phyloP scores from a whole-genome alignment of 2,888 invertebrate genomes.

The Unio pictorum region DNA sequence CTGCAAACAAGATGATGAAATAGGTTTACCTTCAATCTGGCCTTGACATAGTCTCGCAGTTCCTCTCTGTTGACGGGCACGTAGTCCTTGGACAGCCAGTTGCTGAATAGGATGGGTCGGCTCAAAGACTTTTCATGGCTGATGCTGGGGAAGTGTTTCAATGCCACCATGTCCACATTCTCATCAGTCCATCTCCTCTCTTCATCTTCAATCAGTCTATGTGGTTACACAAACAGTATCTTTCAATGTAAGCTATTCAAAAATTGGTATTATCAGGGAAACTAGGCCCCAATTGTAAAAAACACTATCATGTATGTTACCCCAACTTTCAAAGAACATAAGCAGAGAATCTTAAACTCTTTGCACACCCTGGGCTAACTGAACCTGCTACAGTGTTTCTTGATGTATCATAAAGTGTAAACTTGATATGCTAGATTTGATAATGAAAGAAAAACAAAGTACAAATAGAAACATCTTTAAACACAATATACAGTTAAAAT shows the following conservation, averaged over 20 bases:
- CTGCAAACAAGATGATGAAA: neutral
- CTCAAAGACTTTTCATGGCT: conserved; percentile 88
- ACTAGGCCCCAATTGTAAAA: too few relatives aligned
- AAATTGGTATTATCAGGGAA: too few relatives aligned
- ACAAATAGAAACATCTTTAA: too few relatives aligned
- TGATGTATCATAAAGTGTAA: too few relatives aligned
- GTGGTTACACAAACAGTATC: neutral
- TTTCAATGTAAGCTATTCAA: neutral
- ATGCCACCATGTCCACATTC: conserved; percentile 84
- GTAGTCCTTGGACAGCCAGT: conserved; percentile 99
- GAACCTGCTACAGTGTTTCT: too few relatives aligned
- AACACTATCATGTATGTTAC: too few relatives aligned
- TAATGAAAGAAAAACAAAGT: too few relatives aligned
- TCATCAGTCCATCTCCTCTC: conserved; percentile 99
- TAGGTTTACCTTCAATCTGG: conserved; percentile 85
- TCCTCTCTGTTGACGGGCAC: conserved; percentile 96
- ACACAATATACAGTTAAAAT: too few relatives aligned
- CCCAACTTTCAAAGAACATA: too few relatives aligned
- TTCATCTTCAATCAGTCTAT: conserved; percentile 88
- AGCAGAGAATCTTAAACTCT: too few relatives aligned
- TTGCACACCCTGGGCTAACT: too few relatives aligned
- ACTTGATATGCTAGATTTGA: too few relatives aligned
- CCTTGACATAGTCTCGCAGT: conserved; percentile 95
- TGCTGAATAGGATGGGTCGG: conserved; percentile 97
- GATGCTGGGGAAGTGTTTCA: conserved; percentile 95